Conservation (phyloP, 2,888 invertebrate species). For the Chrysolina haemoptera region DNA sequence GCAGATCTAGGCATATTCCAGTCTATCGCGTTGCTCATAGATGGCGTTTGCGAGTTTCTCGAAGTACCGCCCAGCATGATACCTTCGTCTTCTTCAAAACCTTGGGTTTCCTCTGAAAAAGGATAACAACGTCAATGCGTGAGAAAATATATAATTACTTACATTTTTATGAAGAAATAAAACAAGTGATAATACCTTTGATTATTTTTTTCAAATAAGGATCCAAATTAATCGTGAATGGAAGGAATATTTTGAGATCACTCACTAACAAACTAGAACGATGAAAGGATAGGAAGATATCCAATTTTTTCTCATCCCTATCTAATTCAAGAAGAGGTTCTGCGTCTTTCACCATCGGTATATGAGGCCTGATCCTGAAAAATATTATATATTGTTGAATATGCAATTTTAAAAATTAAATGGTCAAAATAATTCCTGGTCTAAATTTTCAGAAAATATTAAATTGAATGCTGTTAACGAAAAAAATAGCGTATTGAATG, state of each 20-base stretch:
- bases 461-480: too few relatives aligned
- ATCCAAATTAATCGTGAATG: conserved; percentile 98
- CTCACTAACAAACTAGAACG: conserved; percentile 87
- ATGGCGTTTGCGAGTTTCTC: conserved; percentile 32
- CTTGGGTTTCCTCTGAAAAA: conserved; percentile 79
- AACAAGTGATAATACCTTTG: conserved; percentile 77
- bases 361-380: conserved; percentile 82
- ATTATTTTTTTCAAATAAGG: conserved; percentile 98
- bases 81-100: conserved; percentile 74
- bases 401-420: too few relatives aligned
- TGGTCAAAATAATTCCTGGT: too few relatives aligned
- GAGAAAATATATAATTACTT: too few relatives aligned
- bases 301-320: conserved; percentile 94
- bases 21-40: conserved; percentile 54
- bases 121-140: neutral
- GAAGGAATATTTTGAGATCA: conserved; percentile 94
- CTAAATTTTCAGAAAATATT: too few relatives aligned
- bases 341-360: conserved; percentile 88
- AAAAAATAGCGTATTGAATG: too few relatives aligned
- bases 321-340: conserved; percentile 93
- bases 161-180: too few relatives aligned
- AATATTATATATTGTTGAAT: neutral
- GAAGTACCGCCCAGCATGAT: conserved; percentile 58
- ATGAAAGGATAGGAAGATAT: conserved; percentile 92
- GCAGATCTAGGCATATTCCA: conserved; percentile 58